Conservation (phyloP, 2,113 vertebrate genomes). For the Holacanthus passer region DNA sequence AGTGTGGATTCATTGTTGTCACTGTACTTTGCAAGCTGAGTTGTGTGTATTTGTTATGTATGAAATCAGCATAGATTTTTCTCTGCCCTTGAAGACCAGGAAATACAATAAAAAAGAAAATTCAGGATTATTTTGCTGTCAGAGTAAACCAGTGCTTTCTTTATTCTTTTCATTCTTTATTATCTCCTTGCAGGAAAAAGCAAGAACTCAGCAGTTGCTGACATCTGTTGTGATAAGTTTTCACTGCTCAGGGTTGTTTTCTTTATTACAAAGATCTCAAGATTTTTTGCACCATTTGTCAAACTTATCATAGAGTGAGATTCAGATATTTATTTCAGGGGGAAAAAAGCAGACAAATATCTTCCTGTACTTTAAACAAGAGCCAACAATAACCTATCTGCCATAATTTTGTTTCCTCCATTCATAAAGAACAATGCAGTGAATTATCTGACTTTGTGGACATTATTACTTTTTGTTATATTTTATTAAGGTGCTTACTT, state of each 20-base stretch:
- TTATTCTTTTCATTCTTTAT: not conserved
- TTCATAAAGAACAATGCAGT: conserved; percentile 5
- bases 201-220: not conserved
- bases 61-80: conserved; percentile 47
- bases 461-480: not conserved
- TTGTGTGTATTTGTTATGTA: conserved; percentile 74
- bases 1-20: conserved; percentile 62
- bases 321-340: not conserved
- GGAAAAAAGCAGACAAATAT: conserved; percentile 3
- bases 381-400: conserved; percentile 2
- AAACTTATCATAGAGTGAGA: not conserved
- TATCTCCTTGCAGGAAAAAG: conserved; percentile 1
- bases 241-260: not conserved
- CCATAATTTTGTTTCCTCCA: not conserved
- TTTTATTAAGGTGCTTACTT: not conserved
- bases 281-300: not conserved
- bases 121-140: conserved; percentile 44
- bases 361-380: not conserved
- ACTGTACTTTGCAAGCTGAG: conserved; percentile 72
- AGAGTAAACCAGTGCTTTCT: conserved; percentile 23
- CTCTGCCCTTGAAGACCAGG: conserved; percentile 56
- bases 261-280: not conserved
- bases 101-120: conserved; percentile 63
- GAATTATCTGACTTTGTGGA: conserved; percentile 14
- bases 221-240: not conserved